phyloP scores from a whole-genome alignment of 2,797 vertebrate genomes.

The Meriones psammophilus region DNA sequence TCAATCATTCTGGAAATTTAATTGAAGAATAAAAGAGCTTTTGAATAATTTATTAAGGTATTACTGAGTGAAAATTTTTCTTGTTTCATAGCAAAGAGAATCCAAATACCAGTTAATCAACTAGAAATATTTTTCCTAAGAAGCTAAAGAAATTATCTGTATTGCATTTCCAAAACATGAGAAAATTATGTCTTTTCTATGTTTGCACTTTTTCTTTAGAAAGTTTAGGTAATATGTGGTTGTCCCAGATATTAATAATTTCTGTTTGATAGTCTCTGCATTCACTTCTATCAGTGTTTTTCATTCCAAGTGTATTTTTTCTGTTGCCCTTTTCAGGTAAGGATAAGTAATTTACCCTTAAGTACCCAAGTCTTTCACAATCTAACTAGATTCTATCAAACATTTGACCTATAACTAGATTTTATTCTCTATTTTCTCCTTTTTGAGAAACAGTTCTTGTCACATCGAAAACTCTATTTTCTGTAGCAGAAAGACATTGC shows the following conservation, averaged over 20 bases:
- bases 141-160: neutral
- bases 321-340: conserved; percentile 59
- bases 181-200: neutral
- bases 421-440: conserved; percentile 62
- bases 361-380: conserved; percentile 10
- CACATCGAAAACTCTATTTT: conserved; percentile 41
- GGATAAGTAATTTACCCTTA: conserved; percentile 64
- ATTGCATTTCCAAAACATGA: neutral
- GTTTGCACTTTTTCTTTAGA: conserved; percentile 56
- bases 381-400: neutral
- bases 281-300: neutral
- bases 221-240: neutral
- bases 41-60: conserved; percentile 11
- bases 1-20: neutral
- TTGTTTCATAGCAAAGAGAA: neutral
- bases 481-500: neutral
- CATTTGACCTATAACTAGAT: conserved; percentile 13
- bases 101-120: conserved; percentile 17
- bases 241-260: conserved; percentile 46
- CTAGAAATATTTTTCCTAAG: neutral
- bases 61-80: neutral
- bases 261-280: neutral
- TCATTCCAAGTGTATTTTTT: neutral
- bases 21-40: neutral
- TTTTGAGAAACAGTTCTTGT: conserved; percentile 32